These are phyloP conservation scores for Dysdera silvatica DNA, from an alignment of 1,140 invertebrate species.

Conservation along the genomic window DNA sequence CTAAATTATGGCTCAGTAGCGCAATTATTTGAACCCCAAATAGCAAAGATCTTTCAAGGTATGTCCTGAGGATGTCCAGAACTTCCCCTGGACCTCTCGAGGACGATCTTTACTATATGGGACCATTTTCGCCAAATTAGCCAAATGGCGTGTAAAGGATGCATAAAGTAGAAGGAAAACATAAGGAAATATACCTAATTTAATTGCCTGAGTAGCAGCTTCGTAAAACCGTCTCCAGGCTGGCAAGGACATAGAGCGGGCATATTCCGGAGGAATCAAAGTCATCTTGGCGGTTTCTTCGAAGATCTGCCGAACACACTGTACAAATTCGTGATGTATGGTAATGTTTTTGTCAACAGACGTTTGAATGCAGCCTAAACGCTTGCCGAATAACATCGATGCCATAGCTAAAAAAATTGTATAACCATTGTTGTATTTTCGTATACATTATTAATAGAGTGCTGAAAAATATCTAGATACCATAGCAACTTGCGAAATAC, in stretches of 20 bases:
- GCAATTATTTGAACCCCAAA: too few species aligned
- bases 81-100: too few species aligned
- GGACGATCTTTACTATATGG: too few species aligned
- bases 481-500: too few species aligned
- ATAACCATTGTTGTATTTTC: background rate
- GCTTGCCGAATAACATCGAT: conserved; percentile 57
- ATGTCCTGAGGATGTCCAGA: too few species aligned
- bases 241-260: conserved; percentile 54
- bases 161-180: background rate
- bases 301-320: conserved; percentile 63
- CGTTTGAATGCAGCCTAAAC: conserved; percentile 37
- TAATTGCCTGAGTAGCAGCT: conserved; percentile 56
- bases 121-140: too few species aligned
- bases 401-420: conserved; percentile 54
- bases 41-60: too few species aligned
- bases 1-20: too few species aligned
- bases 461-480: background rate
- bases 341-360: conserved; percentile 42
- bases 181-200: conserved; percentile 39
- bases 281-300: conserved; percentile 59
- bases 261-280: conserved; percentile 57
- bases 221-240: conserved; percentile 65
- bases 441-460: background rate
- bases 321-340: conserved; percentile 52
- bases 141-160: too few species aligned